Base-by-base conservation (phyloP, 2,888 invertebrate genomes). In the Phengaris alcon region DNA sequence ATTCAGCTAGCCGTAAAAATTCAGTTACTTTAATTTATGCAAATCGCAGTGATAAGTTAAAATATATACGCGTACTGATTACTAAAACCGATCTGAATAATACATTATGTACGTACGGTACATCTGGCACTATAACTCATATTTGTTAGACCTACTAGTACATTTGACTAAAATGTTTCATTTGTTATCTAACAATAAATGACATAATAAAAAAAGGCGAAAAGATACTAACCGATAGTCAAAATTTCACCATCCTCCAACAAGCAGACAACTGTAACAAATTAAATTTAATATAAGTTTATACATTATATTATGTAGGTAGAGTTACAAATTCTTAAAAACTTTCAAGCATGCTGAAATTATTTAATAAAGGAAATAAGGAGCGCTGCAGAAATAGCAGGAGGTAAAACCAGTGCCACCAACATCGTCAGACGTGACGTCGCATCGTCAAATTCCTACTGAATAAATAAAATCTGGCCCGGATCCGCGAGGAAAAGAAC, bases 261-360 rank as follows among this genome's bases (percentile, higher is more conserved):
- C 83, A 57, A 76, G 76, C 75, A 64, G 75, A 76, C 75, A 75
- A 84, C 88, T 88, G 87, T 8, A 88, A 89, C 85, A 85, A 85
- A 80, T 79, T 73, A 74, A 22, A 46, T 2, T 6, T 9, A 48
- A 51, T n/a, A 13, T 57, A 35, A 75, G 48, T 48, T 35, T 35
- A 35, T 35, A 35, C 35, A 48, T 7, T 48, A 48, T 48, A 48
- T 48, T 35, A 35, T 35, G 35, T 35, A 35, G 35, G 48, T 48
- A 48, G 48, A 48, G 48, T 48, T 48, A 48, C 48, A 48, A 48
- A 48, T 8, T 48, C 3, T 7, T 7, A 5, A 1, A 48, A 48
- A 6, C 0, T 4, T 48, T 48, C 8, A 48, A 48, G 48, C 48
- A 48, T 48, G 48, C 48, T 48, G 10, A 12, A 12, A 52, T 12